Conservation (phyloP, 2,888 invertebrate genomes). For the Acanthosepion lycidas region DNA sequence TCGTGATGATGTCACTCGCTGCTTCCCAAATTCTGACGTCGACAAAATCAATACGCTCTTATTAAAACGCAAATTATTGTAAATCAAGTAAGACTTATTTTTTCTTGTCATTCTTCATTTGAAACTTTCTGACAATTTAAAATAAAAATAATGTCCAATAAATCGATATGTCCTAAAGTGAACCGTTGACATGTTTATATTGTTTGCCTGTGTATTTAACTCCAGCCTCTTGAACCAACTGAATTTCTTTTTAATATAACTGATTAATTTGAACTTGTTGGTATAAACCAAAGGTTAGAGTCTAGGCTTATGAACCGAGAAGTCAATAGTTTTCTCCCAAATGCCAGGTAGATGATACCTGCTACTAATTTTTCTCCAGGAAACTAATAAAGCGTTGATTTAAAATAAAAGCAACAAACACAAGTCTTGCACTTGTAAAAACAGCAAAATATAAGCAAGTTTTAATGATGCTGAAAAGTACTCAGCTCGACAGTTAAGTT, state of each 20-base stretch:
- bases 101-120: neutral
- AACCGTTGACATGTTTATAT: slow-evolving; percentile 18
- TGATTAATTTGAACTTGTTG: neutral
- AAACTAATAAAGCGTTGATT: too few species aligned
- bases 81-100: neutral
- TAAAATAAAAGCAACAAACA: too few species aligned
- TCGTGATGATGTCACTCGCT: neutral
- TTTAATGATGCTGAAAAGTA: too few species aligned
- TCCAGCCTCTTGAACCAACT: neutral
- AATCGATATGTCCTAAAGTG: neutral
- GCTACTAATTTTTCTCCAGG: neutral
- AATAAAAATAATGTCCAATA: neutral
- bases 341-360: neutral
- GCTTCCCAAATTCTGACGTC: neutral
- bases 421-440: too few species aligned
- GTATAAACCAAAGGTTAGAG: neutral
- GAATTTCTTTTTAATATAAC: neutral
- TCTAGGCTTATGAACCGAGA: neutral
- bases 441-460: too few species aligned
- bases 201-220: neutral
- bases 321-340: neutral
- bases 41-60: neutral
- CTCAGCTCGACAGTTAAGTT: too few species aligned
- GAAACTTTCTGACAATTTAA: neutral
- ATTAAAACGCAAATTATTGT: slow-evolving; percentile 33